These are phyloP conservation scores for Magallana angulata DNA, from an alignment of 1,140 invertebrate genomes.

Conservation along the genomic window DNA sequence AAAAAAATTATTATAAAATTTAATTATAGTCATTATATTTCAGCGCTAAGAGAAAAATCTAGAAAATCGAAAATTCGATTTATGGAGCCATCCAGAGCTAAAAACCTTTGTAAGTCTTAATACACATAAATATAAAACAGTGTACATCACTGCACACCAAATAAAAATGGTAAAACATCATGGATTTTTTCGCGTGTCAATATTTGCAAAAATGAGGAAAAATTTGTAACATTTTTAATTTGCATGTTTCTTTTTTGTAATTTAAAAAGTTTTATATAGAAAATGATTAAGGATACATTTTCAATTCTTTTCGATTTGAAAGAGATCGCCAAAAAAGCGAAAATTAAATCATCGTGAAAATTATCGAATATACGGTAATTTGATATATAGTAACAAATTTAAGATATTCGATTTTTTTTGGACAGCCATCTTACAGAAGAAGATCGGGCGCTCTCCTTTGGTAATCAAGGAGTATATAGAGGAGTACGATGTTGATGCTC, in stretches of 20 bases:
- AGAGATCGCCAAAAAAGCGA: too few species aligned
- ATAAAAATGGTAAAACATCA: background rate
- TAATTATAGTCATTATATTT: background rate
- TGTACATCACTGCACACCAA: background rate
- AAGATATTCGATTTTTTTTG: background rate
- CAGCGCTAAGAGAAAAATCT: background rate
- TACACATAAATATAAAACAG: background rate
- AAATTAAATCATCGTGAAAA: too few species aligned
- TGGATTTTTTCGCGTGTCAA: background rate
- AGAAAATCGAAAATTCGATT: constrained; percentile 19
- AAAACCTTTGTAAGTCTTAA: constrained; percentile 37
- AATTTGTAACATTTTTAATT: too few species aligned
- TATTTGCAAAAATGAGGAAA: too few species aligned
- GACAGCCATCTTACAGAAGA: constrained; percentile 39
- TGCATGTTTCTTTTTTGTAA: too few species aligned
- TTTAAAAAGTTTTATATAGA: too few species aligned
- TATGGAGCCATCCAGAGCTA: constrained; percentile 42
- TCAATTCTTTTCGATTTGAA: too few species aligned
- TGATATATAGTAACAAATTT: background rate
- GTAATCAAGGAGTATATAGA: constrained; percentile 29
- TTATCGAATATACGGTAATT: background rate
- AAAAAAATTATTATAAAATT: too few species aligned
- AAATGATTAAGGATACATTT: too few species aligned
- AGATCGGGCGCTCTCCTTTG: constrained; percentile 18
- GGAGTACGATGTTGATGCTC: constrained; percentile 25